A percentile compares a stretch with the other conserved stretches of the same genome.
These are phyloP conservation scores for Tympanuchus pallidicinctus DNA, from an alignment of 2,113 vertebrate genomes.

Conservation along the genomic window DNA sequence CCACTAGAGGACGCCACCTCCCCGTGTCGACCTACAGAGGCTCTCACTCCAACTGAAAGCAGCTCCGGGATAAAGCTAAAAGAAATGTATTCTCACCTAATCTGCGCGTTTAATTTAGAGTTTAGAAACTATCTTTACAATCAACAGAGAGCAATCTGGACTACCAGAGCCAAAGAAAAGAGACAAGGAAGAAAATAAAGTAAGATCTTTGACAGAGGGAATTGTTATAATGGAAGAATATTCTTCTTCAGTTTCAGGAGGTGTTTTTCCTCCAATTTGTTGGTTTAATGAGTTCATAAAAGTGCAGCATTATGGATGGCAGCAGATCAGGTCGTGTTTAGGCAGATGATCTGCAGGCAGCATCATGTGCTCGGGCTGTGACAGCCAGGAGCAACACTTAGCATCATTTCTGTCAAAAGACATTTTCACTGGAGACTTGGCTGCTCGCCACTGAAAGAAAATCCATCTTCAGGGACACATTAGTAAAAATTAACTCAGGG, in stretches of 20 bases:
- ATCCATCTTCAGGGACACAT: constrained; percentile 43
- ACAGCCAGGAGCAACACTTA: not conserved
- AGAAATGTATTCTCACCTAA: not conserved
- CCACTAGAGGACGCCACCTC: constrained; percentile 11
- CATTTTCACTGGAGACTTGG: constrained; percentile 30
- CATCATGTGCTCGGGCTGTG: not conserved
- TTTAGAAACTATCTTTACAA: not conserved
- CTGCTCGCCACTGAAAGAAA: constrained; percentile 21
- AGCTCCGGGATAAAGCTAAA: not conserved
- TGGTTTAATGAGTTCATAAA: not conserved
- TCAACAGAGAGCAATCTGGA: not conserved
- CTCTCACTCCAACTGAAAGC: not conserved
- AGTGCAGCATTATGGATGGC: not conserved
- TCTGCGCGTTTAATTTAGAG: not conserved
- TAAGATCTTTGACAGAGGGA: not conserved
- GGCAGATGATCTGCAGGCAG: not conserved
- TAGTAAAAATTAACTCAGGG: constrained; percentile 27
- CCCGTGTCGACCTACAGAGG: fast-evolving
- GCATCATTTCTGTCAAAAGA: not conserved
- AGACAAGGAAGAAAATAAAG: not conserved
- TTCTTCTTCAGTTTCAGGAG: not conserved
- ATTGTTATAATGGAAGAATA: not conserved
- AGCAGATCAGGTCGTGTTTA: not conserved
- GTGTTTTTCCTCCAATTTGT: not conserved
- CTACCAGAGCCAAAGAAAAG: not conserved